Evolutionary conservation across 2,888 invertebrate species (phyloP).

Genomic region (Dicycla oo): DNA sequence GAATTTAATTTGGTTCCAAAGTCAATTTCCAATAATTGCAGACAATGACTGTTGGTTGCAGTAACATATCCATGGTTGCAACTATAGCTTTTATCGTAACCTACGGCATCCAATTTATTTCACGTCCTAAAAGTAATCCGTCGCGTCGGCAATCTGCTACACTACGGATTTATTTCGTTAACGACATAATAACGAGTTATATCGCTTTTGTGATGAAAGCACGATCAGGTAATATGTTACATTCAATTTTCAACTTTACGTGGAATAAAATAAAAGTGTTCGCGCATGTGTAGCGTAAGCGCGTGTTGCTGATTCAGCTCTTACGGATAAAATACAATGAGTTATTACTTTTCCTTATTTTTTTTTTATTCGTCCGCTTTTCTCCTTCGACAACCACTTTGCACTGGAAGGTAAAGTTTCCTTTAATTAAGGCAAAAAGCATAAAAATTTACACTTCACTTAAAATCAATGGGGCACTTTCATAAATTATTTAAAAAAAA

Average conservation of each 20-base stretch:
- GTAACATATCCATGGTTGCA: constrained; percentile 9
- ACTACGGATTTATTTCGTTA: constrained; percentile 73
- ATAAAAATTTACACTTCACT: constrained; percentile 30
- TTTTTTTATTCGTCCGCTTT: constrained; percentile 48
- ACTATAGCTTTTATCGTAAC: constrained; percentile 26
- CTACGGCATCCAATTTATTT: constrained; percentile 64
- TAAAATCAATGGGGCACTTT: constrained; percentile 21
- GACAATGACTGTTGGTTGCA: constrained; percentile 13
- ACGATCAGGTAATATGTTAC: constrained; percentile 49
- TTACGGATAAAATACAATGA: constrained; percentile 59
- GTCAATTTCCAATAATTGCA: constrained; percentile 13
- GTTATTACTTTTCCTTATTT: constrained; percentile 57
- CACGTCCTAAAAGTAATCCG: constrained; percentile 65
- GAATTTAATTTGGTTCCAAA: constrained; percentile 1
- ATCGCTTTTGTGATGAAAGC: constrained; percentile 69
- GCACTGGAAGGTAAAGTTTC: constrained; percentile 24
- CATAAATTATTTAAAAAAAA: constrained; percentile 31
- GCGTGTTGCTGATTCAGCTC: constrained; percentile 52
- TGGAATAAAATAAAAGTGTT: constrained; percentile 27
- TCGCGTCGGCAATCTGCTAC: constrained; percentile 67
- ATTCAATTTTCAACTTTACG: constrained; percentile 58
- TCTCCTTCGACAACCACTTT: constrained; percentile 17
- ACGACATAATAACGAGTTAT: constrained; percentile 75
- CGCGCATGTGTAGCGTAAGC: constrained; percentile 17
- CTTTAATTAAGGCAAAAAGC: constrained; percentile 24